Conservation (phyloP, 2,797 vertebrate genomes). For the Alectoris magna region DNA sequence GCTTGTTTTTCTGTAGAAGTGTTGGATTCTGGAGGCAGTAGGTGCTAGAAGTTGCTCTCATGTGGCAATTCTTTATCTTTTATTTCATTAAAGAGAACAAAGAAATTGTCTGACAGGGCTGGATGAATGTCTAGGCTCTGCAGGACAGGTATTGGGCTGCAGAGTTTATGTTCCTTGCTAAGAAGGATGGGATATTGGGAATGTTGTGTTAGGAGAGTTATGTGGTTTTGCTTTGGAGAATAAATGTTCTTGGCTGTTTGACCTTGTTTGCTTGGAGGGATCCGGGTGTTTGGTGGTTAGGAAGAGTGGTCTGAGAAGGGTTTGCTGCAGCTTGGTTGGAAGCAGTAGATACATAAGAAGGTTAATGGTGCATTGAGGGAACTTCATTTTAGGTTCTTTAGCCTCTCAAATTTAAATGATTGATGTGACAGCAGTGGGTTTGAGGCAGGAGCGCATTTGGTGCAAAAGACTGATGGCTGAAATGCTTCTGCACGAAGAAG, state of each 20-base stretch:
- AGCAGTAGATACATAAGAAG: not conserved
- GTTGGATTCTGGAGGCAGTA: not conserved
- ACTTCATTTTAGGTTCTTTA: conserved; percentile 16
- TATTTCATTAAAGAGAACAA: no score
- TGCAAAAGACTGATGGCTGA: conserved; percentile 2
- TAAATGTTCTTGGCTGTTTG: not conserved
- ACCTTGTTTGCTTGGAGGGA: not conserved
- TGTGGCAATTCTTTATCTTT: no score
- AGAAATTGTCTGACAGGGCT: no score
- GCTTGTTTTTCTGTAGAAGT: not conserved
- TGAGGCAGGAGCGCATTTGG: not conserved
- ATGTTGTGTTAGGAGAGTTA: rapidly evolving
- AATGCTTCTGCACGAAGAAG: not conserved
- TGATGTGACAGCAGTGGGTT: not conserved
- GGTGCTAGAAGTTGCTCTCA: not conserved
- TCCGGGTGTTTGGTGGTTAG: not conserved
- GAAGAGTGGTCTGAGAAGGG: not conserved
- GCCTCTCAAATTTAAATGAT: not conserved
- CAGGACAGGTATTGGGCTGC: not conserved
- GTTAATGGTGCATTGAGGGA: conserved; percentile 40
- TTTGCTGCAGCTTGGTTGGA: not conserved
- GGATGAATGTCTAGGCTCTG: not conserved
- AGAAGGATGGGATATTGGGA: not conserved
- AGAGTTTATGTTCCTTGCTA: not conserved
- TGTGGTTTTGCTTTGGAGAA: not conserved